Conservation (phyloP, 37 sponge, comb jelly and placozoan genomes). For the Ephydatia muelleri region DNA sequence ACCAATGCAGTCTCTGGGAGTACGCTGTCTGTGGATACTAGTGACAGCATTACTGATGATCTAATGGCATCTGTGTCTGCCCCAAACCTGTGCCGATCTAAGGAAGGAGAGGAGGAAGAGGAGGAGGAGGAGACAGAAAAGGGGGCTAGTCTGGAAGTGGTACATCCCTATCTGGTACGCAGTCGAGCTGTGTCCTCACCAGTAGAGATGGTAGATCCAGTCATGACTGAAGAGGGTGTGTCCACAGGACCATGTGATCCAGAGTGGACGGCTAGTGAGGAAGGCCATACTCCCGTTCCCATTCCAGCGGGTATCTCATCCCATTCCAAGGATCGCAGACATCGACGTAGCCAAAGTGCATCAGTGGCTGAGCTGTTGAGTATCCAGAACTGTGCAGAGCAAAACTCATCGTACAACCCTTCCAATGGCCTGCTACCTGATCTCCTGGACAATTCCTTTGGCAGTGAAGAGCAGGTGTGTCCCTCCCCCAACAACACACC, state of each 20-base stretch:
- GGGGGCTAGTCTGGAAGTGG: background rate
- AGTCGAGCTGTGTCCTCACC: background rate
- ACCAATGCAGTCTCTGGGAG: background rate
- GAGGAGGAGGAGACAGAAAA: background rate
- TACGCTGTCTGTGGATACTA: background rate
- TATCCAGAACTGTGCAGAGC: background rate
- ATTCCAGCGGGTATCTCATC: background rate
- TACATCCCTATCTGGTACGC: background rate
- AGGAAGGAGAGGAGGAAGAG: background rate
- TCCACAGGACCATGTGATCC: background rate
- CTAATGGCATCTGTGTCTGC: background rate
- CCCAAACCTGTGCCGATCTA: background rate
- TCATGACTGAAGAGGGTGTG: too few species aligned
- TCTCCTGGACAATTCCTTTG: background rate
- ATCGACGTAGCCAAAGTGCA: background rate
- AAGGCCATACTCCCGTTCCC: background rate
- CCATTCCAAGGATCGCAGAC: background rate
- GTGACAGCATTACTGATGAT: background rate
- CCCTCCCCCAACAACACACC: background rate
- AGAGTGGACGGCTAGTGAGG: background rate
- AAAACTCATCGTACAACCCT: background rate
- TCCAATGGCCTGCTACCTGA: background rate
- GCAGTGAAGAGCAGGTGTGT: background rate
- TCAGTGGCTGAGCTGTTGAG: background rate
- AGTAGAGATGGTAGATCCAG: background rate